Conservation (phyloP, 2,113 vertebrate species). For the Eulemur rufifrons region DNA sequence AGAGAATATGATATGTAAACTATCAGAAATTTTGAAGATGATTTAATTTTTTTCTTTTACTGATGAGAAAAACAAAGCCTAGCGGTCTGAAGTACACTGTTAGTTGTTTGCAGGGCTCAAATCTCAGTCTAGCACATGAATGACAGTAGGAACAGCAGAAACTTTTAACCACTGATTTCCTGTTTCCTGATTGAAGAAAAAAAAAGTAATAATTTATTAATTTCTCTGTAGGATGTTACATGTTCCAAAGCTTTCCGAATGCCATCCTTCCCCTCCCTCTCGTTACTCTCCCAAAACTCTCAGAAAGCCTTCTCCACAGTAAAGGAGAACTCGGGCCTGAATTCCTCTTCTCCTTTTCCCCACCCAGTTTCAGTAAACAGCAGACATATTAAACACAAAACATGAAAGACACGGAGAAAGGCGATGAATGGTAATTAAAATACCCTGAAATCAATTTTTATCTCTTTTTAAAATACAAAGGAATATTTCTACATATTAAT, state of each 20-base stretch:
- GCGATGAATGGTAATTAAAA: background rate
- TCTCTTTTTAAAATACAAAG: background rate
- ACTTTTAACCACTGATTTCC: background rate
- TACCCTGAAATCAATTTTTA: conserved; percentile 6
- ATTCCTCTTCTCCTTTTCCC: background rate
- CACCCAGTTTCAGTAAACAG: background rate
- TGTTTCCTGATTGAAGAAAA: background rate
- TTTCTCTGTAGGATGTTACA: background rate
- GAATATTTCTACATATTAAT: background rate
- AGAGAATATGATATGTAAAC: background rate
- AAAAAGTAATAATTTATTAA: background rate
- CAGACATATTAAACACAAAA: background rate
- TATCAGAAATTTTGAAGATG: background rate
- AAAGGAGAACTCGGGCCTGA: background rate
- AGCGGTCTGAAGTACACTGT: background rate
- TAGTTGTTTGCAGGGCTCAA: background rate
- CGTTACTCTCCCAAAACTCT: background rate
- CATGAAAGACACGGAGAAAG: background rate
- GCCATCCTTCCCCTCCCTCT: background rate
- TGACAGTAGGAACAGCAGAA: background rate
- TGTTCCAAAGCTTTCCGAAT: background rate
- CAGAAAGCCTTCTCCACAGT: background rate
- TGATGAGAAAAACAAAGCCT: background rate
- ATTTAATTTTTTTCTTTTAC: background rate
- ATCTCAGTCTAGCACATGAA: background rate